These are phyloP conservation scores for Cyclopterus lumpus DNA, from an alignment of 2,797 vertebrate genomes.

Conservation along the genomic window DNA sequence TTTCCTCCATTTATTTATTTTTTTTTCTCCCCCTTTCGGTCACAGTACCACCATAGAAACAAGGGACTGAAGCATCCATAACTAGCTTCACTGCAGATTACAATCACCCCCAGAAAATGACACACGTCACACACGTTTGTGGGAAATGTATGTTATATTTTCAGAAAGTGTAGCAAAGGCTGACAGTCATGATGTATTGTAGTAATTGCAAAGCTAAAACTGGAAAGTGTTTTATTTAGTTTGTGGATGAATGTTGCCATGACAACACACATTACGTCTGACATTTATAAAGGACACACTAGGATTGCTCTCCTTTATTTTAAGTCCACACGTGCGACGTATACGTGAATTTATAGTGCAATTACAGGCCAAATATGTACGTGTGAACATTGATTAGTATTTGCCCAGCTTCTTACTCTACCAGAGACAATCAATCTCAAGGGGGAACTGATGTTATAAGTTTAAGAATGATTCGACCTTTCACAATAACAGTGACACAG, in stretches of 20 bases:
- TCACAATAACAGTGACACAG: not conserved
- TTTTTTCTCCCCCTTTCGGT: not conserved
- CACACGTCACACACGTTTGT: conserved; percentile 36
- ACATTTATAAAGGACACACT: conserved; percentile 45
- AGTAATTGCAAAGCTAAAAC: conserved; percentile 44
- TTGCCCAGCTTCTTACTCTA: not conserved
- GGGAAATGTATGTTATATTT: conserved; percentile 13
- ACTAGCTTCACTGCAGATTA: conserved; percentile 36
- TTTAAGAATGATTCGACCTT: not conserved
- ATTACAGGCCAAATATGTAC: conserved; percentile 2
- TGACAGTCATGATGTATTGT: conserved; percentile 32
- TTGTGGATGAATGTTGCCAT: conserved; percentile 45
- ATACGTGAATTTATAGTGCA: not conserved
- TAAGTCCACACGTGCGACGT: not conserved
- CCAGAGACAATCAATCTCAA: not conserved
- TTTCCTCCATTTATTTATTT: not conserved
- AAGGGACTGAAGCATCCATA: conserved; percentile 21
- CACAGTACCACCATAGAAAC: conserved; percentile 19
- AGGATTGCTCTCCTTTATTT: conserved; percentile 14
- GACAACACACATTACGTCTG: conserved; percentile 30
- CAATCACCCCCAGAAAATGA: conserved; percentile 39
- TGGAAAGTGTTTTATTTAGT: conserved; percentile 36
- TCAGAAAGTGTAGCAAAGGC: conserved; percentile 6
- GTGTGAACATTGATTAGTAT: conserved; percentile 11
- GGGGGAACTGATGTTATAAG: not conserved